Evolutionary conservation across 2,888 invertebrate genomes (phyloP).

Genomic region (Aleiodes testaceus): DNA sequence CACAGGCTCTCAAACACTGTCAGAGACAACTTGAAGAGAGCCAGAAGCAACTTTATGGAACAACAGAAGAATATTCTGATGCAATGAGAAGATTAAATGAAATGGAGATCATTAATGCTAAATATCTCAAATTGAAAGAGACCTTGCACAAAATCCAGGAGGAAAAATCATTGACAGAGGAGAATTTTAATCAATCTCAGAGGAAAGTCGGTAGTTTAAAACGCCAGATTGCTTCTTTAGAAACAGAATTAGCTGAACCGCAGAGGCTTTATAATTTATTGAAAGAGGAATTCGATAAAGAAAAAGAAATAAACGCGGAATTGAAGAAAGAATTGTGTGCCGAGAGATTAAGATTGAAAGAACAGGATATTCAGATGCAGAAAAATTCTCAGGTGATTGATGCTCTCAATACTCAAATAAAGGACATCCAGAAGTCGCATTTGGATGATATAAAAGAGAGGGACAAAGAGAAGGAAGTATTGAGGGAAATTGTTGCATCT

Average conservation of each 20-base stretch:
- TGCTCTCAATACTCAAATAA: conserved; percentile 59
- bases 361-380: conserved; percentile 61
- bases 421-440: conserved; percentile 60
- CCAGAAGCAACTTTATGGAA: conserved; percentile 58
- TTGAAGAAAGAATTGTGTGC: conserved; percentile 61
- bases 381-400: conserved; percentile 59
- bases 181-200: conserved; percentile 59
- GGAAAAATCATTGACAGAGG: conserved; percentile 61
- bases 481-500: conserved; percentile 57
- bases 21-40: conserved; percentile 62
- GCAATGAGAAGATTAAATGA: conserved; percentile 57
- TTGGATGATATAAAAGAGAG: conserved; percentile 58
- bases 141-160: conserved; percentile 58
- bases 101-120: conserved; percentile 52
- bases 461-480: conserved; percentile 60
- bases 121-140: conserved; percentile 58
- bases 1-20: conserved; percentile 62
- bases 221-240: conserved; percentile 58
- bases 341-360: conserved; percentile 58
- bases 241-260: conserved; percentile 65
- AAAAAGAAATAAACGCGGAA: conserved; percentile 57
- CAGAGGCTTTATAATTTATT: conserved; percentile 62
- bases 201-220: conserved; percentile 59
- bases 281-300: conserved; percentile 63
- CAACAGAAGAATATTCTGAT: conserved; percentile 53